Percentiles rank a stretch among this genome's conserved stretches.
Evolutionary conservation across 2,888 invertebrate genomes (phyloP).

Genomic region (Acanthoscelides obtectus): DNA sequence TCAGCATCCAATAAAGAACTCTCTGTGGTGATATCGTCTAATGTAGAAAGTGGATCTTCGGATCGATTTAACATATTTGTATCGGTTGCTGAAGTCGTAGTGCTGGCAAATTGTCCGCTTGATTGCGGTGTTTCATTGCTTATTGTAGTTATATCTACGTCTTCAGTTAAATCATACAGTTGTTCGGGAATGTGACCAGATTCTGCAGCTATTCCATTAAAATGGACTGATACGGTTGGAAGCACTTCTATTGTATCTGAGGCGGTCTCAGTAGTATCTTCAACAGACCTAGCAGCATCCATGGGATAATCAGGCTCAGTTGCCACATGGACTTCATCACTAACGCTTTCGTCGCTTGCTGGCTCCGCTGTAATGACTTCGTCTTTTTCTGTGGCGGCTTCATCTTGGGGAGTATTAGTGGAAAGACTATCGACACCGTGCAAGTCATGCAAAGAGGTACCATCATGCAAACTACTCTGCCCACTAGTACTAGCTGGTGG

Average conservation of each 20-base stretch:
- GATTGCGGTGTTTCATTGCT: background rate
- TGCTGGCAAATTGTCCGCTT: background rate
- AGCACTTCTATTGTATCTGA: background rate
- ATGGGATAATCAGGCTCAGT: background rate
- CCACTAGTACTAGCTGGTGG: slow-evolving; percentile 29
- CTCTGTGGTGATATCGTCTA: background rate
- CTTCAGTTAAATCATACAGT: background rate
- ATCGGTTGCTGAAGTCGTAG: no score
- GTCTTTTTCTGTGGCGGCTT: background rate
- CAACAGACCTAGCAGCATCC: background rate
- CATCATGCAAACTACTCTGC: slow-evolving; percentile 36
- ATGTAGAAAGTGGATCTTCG: background rate
- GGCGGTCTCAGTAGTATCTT: background rate
- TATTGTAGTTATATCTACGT: background rate
- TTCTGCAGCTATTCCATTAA: background rate
- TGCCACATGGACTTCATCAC: background rate
- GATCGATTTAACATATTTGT: background rate
- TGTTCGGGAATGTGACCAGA: background rate
- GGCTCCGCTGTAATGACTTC: background rate
- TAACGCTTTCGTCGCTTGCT: background rate
- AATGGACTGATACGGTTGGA: background rate
- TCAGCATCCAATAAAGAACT: background rate
- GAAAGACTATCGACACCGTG: slow-evolving; percentile 25
- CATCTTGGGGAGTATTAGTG: background rate
- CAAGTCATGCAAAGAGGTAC: slow-evolving; percentile 40